These are phyloP conservation scores for Poeciliopsis occidentalis DNA, from an alignment of 2,113 vertebrate species.

Conservation along the genomic window DNA sequence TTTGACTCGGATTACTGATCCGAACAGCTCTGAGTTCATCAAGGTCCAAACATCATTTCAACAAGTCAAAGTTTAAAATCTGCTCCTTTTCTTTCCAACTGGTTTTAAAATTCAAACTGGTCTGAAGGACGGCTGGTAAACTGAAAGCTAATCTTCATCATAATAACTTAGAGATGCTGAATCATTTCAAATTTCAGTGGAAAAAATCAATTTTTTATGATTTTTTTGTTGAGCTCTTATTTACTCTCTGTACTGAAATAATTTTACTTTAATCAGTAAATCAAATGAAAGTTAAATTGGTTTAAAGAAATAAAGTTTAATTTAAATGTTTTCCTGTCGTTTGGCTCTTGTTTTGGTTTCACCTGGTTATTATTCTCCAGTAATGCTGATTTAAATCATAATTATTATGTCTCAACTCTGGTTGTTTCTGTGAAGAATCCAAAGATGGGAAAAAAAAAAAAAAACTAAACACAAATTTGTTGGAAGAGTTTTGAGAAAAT, in stretches of 20 bases:
- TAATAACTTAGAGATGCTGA: no score
- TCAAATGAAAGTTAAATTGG: no score
- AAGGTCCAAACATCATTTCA: constrained; percentile 12
- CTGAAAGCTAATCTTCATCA: no score
- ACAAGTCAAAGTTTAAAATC: background rate
- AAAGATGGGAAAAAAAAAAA: no score
- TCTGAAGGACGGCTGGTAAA: no score
- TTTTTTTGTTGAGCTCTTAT: background rate
- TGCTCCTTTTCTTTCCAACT: constrained; percentile 5
- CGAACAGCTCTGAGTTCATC: background rate
- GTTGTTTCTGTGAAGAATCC: no score
- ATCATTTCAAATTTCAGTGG: no score
- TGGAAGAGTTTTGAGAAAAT: background rate
- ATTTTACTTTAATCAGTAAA: background rate
- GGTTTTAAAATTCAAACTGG: background rate
- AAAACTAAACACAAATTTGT: background rate
- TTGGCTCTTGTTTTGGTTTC: background rate
- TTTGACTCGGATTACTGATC: background rate
- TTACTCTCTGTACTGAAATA: background rate
- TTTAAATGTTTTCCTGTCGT: background rate
- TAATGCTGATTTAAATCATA: no score
- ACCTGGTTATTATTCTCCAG: background rate
- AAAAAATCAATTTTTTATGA: no score
- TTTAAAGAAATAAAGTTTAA: background rate
- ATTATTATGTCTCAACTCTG: no score